These are phyloP conservation scores for Nannoperca australis DNA, from an alignment of 2,797 vertebrate genomes.

Conservation along the genomic window DNA sequence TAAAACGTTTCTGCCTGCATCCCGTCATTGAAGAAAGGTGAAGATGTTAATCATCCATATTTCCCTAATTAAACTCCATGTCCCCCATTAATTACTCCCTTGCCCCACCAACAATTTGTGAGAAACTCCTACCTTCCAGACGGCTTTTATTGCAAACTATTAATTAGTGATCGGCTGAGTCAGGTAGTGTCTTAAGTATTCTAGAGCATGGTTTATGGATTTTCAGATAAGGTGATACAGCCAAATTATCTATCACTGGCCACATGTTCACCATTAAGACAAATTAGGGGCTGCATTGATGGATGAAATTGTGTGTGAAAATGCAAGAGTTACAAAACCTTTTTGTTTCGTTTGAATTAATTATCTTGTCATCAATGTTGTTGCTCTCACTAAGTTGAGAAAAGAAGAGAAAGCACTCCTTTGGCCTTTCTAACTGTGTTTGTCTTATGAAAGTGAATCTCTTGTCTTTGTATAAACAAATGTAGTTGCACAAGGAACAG, in stretches of 20 bases:
- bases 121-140: slow-evolving; percentile 78
- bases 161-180: slow-evolving; percentile 83
- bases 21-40: slow-evolving; percentile 80
- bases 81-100: slow-evolving; percentile 84
- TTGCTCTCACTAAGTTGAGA: neutral
- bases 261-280: slow-evolving; percentile 60
- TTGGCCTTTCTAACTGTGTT: neutral
- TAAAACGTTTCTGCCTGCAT: slow-evolving; percentile 67
- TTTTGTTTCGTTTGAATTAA: neutral
- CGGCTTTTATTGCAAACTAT: slow-evolving; percentile 85
- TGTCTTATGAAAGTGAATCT: neutral
- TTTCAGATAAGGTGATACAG: slow-evolving; percentile 58
- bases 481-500: neutral
- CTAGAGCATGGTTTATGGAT: slow-evolving; percentile 65
- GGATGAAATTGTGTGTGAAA: slow-evolving; percentile 12
- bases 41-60: slow-evolving; percentile 87
- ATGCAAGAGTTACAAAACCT: slow-evolving; percentile 1
- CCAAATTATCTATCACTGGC: slow-evolving; percentile 33
- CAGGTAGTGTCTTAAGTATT: slow-evolving; percentile 78
- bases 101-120: slow-evolving; percentile 79
- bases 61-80: slow-evolving; percentile 84
- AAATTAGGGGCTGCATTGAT: slow-evolving; percentile 46
- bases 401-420: neutral
- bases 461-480: slow-evolving; percentile 17
- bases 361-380: neutral